Base-by-base conservation (phyloP, 1,140 invertebrate genomes). In the Monochamus saltuarius region DNA sequence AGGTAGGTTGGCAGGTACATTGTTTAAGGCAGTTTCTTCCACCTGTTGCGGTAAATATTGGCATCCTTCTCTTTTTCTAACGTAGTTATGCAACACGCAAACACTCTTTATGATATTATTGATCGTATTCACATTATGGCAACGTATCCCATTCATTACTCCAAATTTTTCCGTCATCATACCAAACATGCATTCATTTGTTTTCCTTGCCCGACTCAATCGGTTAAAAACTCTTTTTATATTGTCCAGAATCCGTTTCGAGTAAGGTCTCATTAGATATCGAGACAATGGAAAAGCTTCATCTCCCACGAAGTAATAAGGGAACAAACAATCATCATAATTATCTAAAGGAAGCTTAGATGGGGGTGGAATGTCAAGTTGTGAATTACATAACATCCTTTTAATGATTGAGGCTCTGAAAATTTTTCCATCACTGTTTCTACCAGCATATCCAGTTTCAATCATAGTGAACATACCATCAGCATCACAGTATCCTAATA, bases 131-230 rank as follows among this genome's bases (percentile, higher is more conserved):
- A 8, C 6, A 10, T 35, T 29, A 14, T 11, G 9, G 22, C 38
- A 62, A 51, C 50, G 40, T 29, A 59, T 49, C 4, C 39, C 10
- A 29, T 1, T 11, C 4, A 62, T 19, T 36, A 64, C 57, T 54
- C 39, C 57, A n/a, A n/a, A n/a, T n/a, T n/a, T n/a, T n/a, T n/a
- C n/a, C n/a, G n/a, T n/a, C n/a, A n/a, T n/a, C n/a, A 56, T 45
- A 10, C 68, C 42, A 57, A 62, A 64, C 6, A 29, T 7, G 37
- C 51, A 61, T 65, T 81, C 79, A 22, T 78, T 67, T 11, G 65
- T 67, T 67, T 74, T 70, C 54, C 77, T 66, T 43, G 70, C 77
- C 52, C 75, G 60, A 46, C 68, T 73, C 37, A 78, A 60, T 61
- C 77, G 56, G 45, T 57, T 62, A 11, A 59, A 56, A 17, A 60